These are phyloP conservation scores for Dreissena polymorpha DNA, from an alignment of 1,140 invertebrate genomes.

Conservation along the genomic window DNA sequence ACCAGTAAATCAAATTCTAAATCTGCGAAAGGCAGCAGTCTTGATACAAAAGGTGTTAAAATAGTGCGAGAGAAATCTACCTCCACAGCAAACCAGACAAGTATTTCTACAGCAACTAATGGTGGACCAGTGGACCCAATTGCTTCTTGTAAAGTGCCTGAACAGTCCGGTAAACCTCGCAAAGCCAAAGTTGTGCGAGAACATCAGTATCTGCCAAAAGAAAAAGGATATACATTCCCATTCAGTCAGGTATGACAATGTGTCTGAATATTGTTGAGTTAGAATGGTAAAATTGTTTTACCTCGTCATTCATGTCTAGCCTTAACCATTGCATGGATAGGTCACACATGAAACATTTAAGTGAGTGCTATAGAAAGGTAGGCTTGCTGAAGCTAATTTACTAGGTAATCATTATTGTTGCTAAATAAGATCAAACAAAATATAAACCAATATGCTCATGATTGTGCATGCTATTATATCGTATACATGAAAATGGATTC, in stretches of 20 bases:
- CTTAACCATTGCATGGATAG: too few species aligned
- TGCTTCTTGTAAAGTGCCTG: conserved; percentile 14
- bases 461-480: too few species aligned
- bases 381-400: too few species aligned
- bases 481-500: too few species aligned
- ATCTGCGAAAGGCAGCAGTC: neutral
- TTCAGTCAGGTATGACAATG: conserved; percentile 56
- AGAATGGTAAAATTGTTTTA: neutral
- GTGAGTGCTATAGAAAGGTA: too few species aligned
- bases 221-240: conserved; percentile 68
- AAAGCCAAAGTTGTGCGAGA: conserved; percentile 67
- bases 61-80: conserved; percentile 21
- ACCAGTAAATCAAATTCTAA: too few species aligned
- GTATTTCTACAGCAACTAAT: conserved; percentile 7
- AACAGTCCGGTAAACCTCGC: conserved; percentile 34
- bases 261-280: neutral
- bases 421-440: too few species aligned
- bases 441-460: too few species aligned
- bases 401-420: too few species aligned
- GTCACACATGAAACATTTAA: too few species aligned
- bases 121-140: conserved; percentile 28
- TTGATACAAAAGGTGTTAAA: conserved; percentile 21
- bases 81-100: neutral
- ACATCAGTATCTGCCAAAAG: conserved; percentile 52
- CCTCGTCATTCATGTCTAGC: too few species aligned